phyloP scores from a whole-genome alignment of 1,140 invertebrate species.

The Diuraphis noxia region DNA sequence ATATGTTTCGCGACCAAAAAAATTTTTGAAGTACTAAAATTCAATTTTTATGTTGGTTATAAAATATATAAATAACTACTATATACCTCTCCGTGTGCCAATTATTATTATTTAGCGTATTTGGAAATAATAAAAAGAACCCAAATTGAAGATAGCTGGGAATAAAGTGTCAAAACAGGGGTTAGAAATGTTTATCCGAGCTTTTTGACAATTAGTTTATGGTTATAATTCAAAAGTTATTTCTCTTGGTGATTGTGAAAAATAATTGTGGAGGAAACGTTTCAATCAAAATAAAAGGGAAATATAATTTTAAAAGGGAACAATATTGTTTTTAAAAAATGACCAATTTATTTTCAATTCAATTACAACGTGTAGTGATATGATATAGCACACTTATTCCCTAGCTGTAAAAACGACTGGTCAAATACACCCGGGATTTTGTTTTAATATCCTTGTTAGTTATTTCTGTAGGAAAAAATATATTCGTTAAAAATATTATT shows the following conservation, averaged over 20 bases:
- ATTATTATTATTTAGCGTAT: neutral
- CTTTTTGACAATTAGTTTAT: neutral
- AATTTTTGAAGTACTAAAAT: neutral
- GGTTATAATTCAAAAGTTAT: neutral
- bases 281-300: neutral
- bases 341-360: neutral
- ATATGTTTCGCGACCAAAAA: neutral
- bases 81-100: neutral
- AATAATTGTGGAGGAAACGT: neutral
- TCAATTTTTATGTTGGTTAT: neutral
- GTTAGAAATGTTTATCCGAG: neutral
- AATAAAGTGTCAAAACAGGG: neutral
- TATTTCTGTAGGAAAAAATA: neutral
- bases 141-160: neutral
- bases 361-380: neutral
- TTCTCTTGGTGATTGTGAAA: neutral
- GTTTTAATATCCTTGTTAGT: neutral
- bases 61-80: no score
- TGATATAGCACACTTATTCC: neutral
- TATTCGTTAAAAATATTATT: neutral
- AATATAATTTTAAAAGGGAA: neutral
- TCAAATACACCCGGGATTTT: neutral
- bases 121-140: neutral
- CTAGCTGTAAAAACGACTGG: neutral
- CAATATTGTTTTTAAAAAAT: neutral